Base-by-base conservation (phyloP, 2,113 vertebrate genomes). In the Megaceryle maxima region DNA sequence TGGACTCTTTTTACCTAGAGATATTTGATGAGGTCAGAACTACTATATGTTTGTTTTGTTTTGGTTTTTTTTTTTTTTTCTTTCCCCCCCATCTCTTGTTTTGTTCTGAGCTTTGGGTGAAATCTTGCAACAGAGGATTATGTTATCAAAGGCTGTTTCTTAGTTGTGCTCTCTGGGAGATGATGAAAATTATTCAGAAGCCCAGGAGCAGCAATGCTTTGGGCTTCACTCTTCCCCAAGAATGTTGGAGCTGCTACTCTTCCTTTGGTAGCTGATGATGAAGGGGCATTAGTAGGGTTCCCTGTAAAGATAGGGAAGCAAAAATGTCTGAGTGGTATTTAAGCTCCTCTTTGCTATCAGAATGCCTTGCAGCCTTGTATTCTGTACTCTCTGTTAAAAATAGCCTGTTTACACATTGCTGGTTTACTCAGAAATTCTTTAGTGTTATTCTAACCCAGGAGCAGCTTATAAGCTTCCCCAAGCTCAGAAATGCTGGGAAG, bases 1-100 rank as follows among this genome's bases (percentile, higher is more conserved):
- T 99, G 76, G 99, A 99, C 93, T 99, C 99, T 5, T 99, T 99
- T 97, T 99, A 99, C 96, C 97, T 99, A 93, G 99, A 99, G 97
- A 99, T 99, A 96, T 99, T 99, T 55, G 99, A 99, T 82, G 99
- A 99, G 99, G 99, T 99, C 72, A 98, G 98, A 78, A 62, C 41
- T 60, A 8, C 16, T 67, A 2, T 18, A 3, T 67, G 6, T 37
- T 37, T 37, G 37, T 62, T 56, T 86, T 24, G 11, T 62, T 56
- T 86, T 24, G 11, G 25, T 39, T 15, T 18, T 18, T 28, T 10
- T 28, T 10, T 4, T 5, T 6, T 3, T 13, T n/a, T n/a, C n/a
- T n/a, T n/a, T n/a, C n/a, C 17, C 24, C 18, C 16, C 21, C 2
- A 2, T 89, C 37, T 56, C 28, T 4, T 17, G 4, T 43, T 43